phyloP scores from a whole-genome alignment of 2,888 invertebrate genomes.

The Phania funesta region DNA sequence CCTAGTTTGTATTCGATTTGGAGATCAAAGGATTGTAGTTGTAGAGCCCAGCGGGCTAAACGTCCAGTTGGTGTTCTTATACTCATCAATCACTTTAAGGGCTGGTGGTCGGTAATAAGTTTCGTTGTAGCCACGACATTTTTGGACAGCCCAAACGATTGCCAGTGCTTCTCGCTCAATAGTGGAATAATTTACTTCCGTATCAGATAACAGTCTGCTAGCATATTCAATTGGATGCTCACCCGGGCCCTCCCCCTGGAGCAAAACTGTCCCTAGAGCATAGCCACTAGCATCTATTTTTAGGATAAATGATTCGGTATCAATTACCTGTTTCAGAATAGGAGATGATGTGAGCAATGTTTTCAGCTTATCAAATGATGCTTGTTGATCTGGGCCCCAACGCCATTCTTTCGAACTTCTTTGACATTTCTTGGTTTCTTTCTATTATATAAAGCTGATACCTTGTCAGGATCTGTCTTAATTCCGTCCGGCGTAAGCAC shows the following conservation, averaged over 20 bases:
- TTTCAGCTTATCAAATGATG: neutral
- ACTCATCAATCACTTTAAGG: no score
- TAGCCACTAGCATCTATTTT: neutral
- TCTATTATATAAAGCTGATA: neutral
- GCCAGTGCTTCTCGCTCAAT: neutral
- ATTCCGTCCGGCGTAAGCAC: neutral
- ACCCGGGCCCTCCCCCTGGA: neutral
- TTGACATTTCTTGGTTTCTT: slow-evolving; percentile 62
- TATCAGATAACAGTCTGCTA: neutral
- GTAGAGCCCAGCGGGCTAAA: no score
- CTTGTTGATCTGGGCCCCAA: neutral
- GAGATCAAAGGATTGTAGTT: no score
- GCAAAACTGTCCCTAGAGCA: neutral
- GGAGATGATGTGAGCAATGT: no score
- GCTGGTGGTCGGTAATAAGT: no score
- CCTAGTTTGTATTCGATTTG: no score
- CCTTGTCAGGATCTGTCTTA: slow-evolving; percentile 69
- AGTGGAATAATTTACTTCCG: neutral
- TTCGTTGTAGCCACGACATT: neutral
- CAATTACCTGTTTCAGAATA: no score
- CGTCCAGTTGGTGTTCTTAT: no score
- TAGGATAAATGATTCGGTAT: no score
- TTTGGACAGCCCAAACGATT: neutral
- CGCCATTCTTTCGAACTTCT: neutral
- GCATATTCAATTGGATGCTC: neutral